These are phyloP conservation scores for Erethizon dorsatum DNA, from an alignment of 2,797 vertebrate genomes.

Conservation along the genomic window DNA sequence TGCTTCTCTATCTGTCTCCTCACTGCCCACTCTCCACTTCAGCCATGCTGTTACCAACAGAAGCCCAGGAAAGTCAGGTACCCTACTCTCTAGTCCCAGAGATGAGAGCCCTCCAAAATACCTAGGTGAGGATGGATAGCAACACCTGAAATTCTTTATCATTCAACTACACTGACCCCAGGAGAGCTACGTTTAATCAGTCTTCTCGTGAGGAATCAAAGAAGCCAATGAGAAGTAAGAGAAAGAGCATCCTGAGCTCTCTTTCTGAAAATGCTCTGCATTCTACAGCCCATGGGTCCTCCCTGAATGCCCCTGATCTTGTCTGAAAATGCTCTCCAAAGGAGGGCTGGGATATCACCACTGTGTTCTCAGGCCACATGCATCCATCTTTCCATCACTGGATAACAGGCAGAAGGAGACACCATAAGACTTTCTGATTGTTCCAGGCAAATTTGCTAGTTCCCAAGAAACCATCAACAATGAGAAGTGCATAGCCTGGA, in stretches of 20 bases:
- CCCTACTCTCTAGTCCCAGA: neutral
- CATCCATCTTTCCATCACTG: neutral
- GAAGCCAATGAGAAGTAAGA: neutral
- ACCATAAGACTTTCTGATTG: neutral
- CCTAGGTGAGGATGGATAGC: neutral
- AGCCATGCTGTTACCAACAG: neutral
- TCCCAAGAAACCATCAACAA: neutral
- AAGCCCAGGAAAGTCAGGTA: neutral
- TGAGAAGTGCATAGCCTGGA: neutral
- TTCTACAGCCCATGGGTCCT: neutral
- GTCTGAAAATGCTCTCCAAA: constrained; percentile 17
- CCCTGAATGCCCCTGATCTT: neutral
- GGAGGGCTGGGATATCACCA: neutral
- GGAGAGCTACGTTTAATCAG: neutral
- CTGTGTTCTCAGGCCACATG: neutral
- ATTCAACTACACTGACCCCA: neutral
- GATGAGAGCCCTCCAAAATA: neutral
- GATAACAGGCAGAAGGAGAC: neutral
- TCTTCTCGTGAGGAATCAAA: neutral
- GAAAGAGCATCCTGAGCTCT: neutral
- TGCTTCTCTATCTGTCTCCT: neutral
- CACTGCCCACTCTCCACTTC: neutral
- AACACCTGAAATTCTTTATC: neutral
- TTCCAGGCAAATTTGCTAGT: neutral
- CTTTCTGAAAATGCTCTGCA: neutral